Base-by-base conservation (phyloP, 2,113 vertebrate genomes). In the Vombatus ursinus region DNA sequence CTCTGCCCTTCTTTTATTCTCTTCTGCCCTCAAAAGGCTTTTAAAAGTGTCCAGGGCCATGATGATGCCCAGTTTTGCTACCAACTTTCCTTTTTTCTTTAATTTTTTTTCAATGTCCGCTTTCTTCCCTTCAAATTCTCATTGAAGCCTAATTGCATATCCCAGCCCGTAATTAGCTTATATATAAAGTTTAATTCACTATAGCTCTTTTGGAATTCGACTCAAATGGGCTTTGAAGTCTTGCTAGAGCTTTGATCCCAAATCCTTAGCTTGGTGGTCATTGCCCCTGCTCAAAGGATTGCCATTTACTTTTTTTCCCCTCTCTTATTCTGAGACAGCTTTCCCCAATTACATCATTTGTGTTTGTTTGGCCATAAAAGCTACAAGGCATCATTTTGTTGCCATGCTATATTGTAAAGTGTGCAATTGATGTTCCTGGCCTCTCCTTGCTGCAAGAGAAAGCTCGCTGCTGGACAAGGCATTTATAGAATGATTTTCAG, bases 101-200 rank as follows among this genome's bases (percentile, higher is more conserved):
- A 96, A 93, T 90, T 54, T 91, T 95, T 95, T 97, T 96, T 97
- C 68, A 51, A 97, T 96, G 97, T 97, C 97, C 97, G 96, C 94
- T 95, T 98, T 96, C 50, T 95, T 91, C 93, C 68, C 44, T 94
- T 90, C 12, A 0, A 31, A 9, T 95, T 94, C 95, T 98, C 92
- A 77, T 92, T 97, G 98, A 95, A 97, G 96, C 93, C 97, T 98
- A 97, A 97, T 95, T 97, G 97, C 94, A 47, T 94, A 95, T 96
- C 95, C 96, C 97, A 97, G 92, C 77, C 97, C 98, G 97, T 98
- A 98, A 98, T 98, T 97, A 98, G 97, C 90, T 96, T 93, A 90
- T 77, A 93, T 92, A 97, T 1, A 91, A 97, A 97, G 98, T 97
- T 98, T 96, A 96, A 93, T 98, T 98, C 97, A 52, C 95, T 95